Evolutionary conservation across 2,113 vertebrate species (phyloP).

Genomic region (Rhinopomastus cyanomelas): DNA sequence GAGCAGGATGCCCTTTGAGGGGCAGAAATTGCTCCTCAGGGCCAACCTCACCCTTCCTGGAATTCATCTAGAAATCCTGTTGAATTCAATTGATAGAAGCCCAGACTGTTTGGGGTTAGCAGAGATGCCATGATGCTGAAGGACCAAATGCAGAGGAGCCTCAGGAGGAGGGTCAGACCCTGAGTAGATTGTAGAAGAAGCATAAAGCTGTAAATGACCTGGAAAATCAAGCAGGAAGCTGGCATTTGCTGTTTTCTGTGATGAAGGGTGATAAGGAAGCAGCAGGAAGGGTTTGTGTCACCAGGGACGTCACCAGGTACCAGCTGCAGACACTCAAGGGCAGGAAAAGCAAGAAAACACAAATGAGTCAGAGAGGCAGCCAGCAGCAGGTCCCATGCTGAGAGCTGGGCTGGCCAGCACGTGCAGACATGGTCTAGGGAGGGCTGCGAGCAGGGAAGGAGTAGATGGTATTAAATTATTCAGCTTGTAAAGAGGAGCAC

Average conservation of each 20-base stretch:
- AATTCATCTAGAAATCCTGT: too few relatives aligned
- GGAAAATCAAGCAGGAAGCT: neutral
- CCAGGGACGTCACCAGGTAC: neutral
- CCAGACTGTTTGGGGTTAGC: too few relatives aligned
- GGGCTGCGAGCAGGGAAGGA: neutral
- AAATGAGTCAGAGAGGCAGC: neutral
- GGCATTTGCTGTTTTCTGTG: fast-evolving
- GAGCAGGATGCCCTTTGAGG: too few relatives aligned
- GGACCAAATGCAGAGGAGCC: neutral
- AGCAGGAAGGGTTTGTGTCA: neutral
- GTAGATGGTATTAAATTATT: neutral
- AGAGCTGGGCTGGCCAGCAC: neutral
- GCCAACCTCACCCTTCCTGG: too few relatives aligned
- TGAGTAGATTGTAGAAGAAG: fast-evolving
- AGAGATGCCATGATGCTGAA: too few relatives aligned
- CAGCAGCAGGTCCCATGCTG: neutral
- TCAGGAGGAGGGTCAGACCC: neutral
- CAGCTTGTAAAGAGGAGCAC: neutral
- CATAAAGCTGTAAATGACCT: neutral
- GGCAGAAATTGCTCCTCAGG: too few relatives aligned
- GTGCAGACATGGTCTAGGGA: neutral
- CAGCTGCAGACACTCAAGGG: neutral
- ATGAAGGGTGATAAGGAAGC: neutral
- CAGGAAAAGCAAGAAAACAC: neutral
- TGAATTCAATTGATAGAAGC: too few relatives aligned